These are phyloP conservation scores for Polyommatus iphigenia DNA, from an alignment of 2,888 invertebrate genomes.

Conservation along the genomic window DNA sequence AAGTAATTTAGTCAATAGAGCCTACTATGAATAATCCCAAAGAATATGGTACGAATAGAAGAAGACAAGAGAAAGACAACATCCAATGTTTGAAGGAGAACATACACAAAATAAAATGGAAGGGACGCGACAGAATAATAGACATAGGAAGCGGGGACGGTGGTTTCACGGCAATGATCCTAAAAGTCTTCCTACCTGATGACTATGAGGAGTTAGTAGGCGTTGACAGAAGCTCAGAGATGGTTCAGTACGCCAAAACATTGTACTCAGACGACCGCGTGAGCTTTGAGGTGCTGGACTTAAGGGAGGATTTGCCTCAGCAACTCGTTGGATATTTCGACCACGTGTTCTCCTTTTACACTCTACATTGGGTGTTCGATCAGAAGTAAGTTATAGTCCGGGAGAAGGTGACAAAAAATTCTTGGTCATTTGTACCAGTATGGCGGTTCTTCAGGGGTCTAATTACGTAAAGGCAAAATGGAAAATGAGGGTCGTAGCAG, in stretches of 20 bases:
- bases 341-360: conserved; percentile 23
- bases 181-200: background rate
- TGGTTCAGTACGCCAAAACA: background rate
- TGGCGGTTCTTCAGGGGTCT: too few relatives aligned
- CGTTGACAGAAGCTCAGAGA: conserved; percentile 7
- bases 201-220: background rate
- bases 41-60: background rate
- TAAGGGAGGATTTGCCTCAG: conserved; percentile 18
- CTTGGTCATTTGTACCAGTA: too few relatives aligned
- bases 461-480: too few relatives aligned
- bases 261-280: background rate
- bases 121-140: background rate
- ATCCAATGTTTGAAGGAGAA: conserved; percentile 7
- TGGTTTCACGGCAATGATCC: background rate
- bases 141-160: conserved; percentile 32
- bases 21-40: conserved; percentile 15
- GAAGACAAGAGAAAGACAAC: conserved; percentile 8
- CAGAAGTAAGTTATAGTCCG: conserved; percentile 15
- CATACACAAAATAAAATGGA: conserved; percentile 17
- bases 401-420: too few relatives aligned
- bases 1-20: too few relatives aligned
- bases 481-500: too few relatives aligned
- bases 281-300: conserved; percentile 23
- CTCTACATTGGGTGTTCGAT: conserved; percentile 26
- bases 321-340: conserved; percentile 14